Evolutionary conservation across 2,797 vertebrate species (phyloP).

Genomic region (Psittacula derbiana): DNA sequence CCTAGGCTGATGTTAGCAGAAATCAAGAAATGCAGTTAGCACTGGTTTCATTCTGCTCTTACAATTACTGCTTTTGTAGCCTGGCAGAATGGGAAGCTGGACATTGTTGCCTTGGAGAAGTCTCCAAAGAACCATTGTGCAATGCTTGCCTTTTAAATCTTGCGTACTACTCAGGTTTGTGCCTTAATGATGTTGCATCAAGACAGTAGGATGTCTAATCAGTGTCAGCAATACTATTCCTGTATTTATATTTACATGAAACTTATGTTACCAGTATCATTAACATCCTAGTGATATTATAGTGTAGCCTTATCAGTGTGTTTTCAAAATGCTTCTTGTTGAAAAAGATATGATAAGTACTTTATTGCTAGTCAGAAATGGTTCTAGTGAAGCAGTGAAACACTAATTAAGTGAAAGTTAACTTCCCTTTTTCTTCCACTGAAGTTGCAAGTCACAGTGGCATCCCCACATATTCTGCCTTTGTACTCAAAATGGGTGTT

Average conservation of each 20-base stretch:
- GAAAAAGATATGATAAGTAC: neutral
- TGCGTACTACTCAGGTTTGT: neutral
- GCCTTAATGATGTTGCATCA: neutral
- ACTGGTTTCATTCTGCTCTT: neutral
- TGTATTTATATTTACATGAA: neutral
- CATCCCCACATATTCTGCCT: neutral
- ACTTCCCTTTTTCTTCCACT: neutral
- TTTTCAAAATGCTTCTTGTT: slow-evolving; percentile 1
- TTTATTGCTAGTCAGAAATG: neutral
- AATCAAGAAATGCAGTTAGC: neutral
- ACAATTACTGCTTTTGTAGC: neutral
- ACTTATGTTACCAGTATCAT: neutral
- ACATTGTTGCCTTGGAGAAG: neutral
- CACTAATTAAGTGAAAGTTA: neutral
- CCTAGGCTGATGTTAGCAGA: neutral
- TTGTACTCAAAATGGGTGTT: neutral
- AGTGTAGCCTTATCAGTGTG: neutral
- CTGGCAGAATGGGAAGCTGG: neutral
- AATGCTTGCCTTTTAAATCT: neutral
- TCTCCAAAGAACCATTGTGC: neutral
- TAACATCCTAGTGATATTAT: neutral
- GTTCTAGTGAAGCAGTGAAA: neutral
- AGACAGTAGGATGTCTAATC: neutral
- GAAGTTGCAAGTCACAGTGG: neutral
- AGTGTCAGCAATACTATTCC: neutral